phyloP scores from a whole-genome alignment of 1,140 invertebrate species.

The Agrilus planipennis region DNA sequence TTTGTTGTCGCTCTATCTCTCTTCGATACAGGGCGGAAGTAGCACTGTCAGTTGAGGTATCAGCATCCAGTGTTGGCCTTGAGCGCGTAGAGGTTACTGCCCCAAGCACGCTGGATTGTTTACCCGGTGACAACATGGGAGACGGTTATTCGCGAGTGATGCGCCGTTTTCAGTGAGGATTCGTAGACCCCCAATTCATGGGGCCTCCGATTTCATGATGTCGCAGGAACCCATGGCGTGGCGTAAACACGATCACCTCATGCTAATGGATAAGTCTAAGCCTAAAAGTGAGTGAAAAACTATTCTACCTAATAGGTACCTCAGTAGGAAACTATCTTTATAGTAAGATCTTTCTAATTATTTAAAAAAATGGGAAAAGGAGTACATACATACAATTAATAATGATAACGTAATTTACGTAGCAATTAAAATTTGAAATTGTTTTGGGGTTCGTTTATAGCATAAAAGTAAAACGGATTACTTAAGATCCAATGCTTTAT shows the following conservation, averaged over 20 bases:
- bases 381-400: too few species aligned
- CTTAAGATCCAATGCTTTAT: too few species aligned
- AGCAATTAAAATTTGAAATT: too few species aligned
- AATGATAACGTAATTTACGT: too few species aligned
- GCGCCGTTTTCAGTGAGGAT: conserved; percentile 32
- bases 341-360: too few species aligned
- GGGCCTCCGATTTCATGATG: conserved; percentile 33
- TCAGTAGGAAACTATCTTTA: too few species aligned
- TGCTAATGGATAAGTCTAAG: conserved; percentile 59
- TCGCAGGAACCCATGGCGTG: conserved; percentile 50
- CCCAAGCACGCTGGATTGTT: conserved; percentile 30
- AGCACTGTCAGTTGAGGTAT: conserved; percentile 18
- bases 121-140: conserved; percentile 24
- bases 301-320: too few species aligned
- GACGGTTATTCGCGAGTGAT: conserved; percentile 30
- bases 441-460: too few species aligned
- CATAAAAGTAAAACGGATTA: too few species aligned
- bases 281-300: conserved; percentile 53
- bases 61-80: conserved; percentile 25
- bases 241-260: conserved; percentile 60
- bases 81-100: conserved; percentile 30
- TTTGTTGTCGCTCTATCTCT: conserved; percentile 23
- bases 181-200: conserved; percentile 22
- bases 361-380: too few species aligned
- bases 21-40: conserved; percentile 20